Percentiles rank a stretch among this genome's conserved stretches.
Evolutionary conservation across 1,140 invertebrate species (phyloP).

Genomic region (Stegodyphus dumicola): DNA sequence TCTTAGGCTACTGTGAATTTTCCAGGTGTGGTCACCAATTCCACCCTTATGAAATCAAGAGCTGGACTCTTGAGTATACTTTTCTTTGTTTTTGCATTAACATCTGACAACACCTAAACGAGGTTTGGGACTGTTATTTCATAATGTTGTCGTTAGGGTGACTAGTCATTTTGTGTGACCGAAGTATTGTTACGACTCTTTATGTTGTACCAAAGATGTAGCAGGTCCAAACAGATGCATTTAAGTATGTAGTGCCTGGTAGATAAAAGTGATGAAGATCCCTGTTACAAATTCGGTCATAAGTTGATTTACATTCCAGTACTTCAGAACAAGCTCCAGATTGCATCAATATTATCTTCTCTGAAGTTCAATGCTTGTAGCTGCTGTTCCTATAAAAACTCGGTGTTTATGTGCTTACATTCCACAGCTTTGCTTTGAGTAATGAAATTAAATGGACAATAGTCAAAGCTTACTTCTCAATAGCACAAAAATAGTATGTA

Average conservation of each 20-base stretch:
- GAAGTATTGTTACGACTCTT: constrained; percentile 51
- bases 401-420: constrained; percentile 48
- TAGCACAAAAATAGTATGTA: constrained; percentile 26
- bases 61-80: constrained; percentile 61
- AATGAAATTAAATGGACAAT: constrained; percentile 13
- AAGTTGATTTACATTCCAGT: constrained; percentile 53
- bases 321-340: constrained; percentile 11
- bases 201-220: constrained; percentile 35
- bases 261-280: constrained; percentile 11
- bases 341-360: constrained; percentile 35
- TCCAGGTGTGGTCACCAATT: constrained; percentile 44
- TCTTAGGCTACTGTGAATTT: constrained; percentile 50
- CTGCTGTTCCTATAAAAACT: constrained; percentile 52
- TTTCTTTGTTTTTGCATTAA: constrained; percentile 57
- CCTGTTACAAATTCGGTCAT: constrained; percentile 43
- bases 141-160: constrained; percentile 52
- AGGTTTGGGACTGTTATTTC: constrained; percentile 59
- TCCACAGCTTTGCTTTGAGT: constrained; percentile 38
- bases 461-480: constrained; percentile 30
- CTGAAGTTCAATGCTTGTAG: constrained; percentile 32
- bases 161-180: constrained; percentile 58
- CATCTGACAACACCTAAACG: constrained; percentile 55
- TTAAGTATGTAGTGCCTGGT: constrained; percentile 15
- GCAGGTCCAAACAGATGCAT: constrained; percentile 15
- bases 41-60: constrained; percentile 42